A percentile compares a stretch with the other conserved stretches of the same genome.
phyloP scores from a whole-genome alignment of 2,888 invertebrate species.

The Athalia cordata region DNA sequence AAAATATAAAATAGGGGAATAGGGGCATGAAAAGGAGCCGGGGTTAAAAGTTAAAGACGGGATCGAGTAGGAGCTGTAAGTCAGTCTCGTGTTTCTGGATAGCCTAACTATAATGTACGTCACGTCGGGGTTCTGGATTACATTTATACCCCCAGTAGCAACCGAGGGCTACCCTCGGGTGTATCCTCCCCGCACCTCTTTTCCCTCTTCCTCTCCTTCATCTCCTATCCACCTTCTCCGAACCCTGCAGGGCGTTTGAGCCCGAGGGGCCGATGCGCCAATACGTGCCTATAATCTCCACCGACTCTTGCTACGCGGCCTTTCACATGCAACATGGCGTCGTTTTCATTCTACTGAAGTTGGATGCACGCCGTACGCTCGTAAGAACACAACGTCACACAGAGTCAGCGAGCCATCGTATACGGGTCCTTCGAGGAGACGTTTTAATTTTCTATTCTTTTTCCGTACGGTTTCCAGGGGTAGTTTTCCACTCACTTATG shows the following conservation, averaged over 20 bases:
- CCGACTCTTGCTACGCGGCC: constrained; percentile 34
- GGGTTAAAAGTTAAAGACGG: constrained; percentile 16
- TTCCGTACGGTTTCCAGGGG: no score
- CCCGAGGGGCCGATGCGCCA: constrained; percentile 70
- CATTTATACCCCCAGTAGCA: constrained; percentile 65
- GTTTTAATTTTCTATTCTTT: no score
- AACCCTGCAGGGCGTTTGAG: constrained; percentile 50
- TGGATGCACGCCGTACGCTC: no score
- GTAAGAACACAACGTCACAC: no score
- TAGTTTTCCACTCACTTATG: no score
- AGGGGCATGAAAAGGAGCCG: constrained; percentile 11
- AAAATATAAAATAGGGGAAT: neutral
- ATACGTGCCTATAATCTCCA: constrained; percentile 71
- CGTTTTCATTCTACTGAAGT: no score
- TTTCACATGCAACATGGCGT: constrained; percentile 5
- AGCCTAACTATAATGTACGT: constrained; percentile 62
- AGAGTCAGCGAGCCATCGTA: no score
- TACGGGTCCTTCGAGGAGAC: no score
- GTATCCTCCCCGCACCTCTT: constrained; percentile 14
- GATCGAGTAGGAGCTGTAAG: neutral
- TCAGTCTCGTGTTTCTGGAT: constrained; percentile 27
- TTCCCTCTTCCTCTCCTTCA: constrained; percentile 13
- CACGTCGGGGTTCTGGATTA: constrained; percentile 71
- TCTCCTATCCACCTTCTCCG: constrained; percentile 3
- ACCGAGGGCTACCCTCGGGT: constrained; percentile 36